phyloP scores from a whole-genome alignment of 2,113 vertebrate species.

The Epinephelus moara region DNA sequence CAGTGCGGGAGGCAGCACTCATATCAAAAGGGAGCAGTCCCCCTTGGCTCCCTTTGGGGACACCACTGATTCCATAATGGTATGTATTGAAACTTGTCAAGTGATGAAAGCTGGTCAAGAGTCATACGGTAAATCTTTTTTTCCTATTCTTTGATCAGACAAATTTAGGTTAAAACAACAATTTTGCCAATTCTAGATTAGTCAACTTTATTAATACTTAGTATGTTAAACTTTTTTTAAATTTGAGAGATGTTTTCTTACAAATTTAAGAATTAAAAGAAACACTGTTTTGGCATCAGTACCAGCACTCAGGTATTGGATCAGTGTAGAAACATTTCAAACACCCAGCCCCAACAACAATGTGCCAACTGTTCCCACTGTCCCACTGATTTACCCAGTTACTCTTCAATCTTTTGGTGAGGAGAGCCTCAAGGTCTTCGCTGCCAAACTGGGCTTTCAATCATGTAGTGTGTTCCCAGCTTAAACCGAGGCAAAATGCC shows the following conservation, averaged over 20 bases:
- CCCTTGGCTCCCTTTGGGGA: too few species aligned
- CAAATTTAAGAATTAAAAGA: background rate
- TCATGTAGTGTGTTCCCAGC: conserved; percentile 14
- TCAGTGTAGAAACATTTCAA: background rate
- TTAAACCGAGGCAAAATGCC: background rate
- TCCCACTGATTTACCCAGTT: background rate
- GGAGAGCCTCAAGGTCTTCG: too few species aligned
- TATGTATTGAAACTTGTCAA: background rate
- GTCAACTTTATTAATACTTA: background rate
- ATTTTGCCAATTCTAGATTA: background rate
- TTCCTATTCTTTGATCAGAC: background rate
- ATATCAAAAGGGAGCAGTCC: too few species aligned
- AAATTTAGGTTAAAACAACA: background rate
- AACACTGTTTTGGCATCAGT: background rate
- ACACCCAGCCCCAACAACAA: background rate
- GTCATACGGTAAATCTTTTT: too few species aligned
- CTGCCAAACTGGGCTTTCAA: background rate
- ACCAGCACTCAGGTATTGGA: background rate
- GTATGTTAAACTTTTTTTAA: background rate
- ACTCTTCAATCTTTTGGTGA: background rate
- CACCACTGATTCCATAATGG: background rate
- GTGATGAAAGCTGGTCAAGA: background rate
- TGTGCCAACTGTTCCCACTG: background rate
- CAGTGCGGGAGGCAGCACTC: too few species aligned
- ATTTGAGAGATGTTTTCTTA: background rate